These are phyloP conservation scores for Trogon surrucura DNA, from an alignment of 2,113 vertebrate species.

Conservation along the genomic window DNA sequence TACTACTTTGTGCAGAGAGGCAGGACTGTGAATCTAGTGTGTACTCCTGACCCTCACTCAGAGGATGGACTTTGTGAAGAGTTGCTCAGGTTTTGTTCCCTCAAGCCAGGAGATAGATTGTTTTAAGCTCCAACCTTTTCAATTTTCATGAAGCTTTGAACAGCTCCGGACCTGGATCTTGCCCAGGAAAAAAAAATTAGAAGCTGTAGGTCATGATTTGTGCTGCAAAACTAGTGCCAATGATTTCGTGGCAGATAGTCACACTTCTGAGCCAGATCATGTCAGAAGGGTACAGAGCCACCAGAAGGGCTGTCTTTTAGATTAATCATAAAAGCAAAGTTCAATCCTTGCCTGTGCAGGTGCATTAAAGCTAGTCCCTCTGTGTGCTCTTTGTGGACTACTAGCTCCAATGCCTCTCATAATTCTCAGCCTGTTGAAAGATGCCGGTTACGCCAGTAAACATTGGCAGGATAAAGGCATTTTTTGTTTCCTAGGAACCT, in stretches of 20 bases:
- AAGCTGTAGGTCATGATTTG: background rate
- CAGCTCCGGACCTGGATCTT: background rate
- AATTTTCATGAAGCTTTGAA: background rate
- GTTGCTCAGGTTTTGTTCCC: background rate
- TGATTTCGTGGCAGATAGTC: conserved; percentile 1
- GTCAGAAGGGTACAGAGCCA: background rate
- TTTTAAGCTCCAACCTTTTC: background rate
- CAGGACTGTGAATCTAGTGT: background rate
- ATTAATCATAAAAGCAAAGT: conserved; percentile 28
- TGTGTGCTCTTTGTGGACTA: background rate
- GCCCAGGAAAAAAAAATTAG: background rate
- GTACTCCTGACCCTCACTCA: background rate
- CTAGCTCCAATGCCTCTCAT: background rate
- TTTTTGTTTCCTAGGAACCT: conserved; percentile 17
- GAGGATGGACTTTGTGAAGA: background rate
- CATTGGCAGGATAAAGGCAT: background rate
- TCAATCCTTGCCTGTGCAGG: background rate
- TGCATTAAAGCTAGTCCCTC: background rate
- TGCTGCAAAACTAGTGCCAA: background rate
- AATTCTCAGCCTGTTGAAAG: conserved; percentile 21
- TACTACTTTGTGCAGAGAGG: background rate
- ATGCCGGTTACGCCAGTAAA: background rate
- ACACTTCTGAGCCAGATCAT: background rate
- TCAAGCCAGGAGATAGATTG: background rate
- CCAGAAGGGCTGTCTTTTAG: conserved; percentile 4